A percentile compares a stretch with the other conserved stretches of the same genome.
These are phyloP conservation scores for Pedetes capensis DNA, from an alignment of 2,113 vertebrate genomes.

Conservation along the genomic window DNA sequence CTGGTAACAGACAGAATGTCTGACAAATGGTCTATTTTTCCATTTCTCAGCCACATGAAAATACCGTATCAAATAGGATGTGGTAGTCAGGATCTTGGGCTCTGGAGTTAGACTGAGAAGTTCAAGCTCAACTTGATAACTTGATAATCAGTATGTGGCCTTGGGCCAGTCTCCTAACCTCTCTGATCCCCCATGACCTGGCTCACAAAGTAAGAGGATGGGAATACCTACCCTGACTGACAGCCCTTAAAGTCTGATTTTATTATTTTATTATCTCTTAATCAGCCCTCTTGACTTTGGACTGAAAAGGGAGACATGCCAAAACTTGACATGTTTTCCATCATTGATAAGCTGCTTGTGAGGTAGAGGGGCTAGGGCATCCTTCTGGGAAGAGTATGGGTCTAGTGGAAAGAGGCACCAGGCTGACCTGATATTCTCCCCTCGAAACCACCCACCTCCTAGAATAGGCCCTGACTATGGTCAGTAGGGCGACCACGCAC, in stretches of 20 bases:
- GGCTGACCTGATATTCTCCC: background rate
- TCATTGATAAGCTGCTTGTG: no score
- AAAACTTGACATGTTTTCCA: background rate
- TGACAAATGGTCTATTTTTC: background rate
- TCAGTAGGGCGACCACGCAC: background rate
- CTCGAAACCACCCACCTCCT: background rate
- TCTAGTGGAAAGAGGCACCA: background rate
- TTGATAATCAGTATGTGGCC: background rate
- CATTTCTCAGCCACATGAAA: background rate
- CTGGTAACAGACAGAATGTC: background rate
- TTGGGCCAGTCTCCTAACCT: background rate
- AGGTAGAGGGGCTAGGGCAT: background rate
- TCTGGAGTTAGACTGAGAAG: background rate
- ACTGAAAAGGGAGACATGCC: background rate
- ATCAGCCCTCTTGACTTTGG: slow-evolving; percentile 1
- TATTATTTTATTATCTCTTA: background rate
- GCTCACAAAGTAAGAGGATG: background rate
- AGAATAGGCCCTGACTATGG: background rate
- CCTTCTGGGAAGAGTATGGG: background rate
- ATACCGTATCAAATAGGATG: background rate
- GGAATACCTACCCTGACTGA: background rate
- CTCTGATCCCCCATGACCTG: background rate
- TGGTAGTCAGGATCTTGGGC: background rate
- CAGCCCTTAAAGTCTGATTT: background rate
- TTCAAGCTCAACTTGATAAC: background rate